These are phyloP conservation scores for Octodon degus DNA, from an alignment of 2,113 vertebrate species.

Conservation along the genomic window DNA sequence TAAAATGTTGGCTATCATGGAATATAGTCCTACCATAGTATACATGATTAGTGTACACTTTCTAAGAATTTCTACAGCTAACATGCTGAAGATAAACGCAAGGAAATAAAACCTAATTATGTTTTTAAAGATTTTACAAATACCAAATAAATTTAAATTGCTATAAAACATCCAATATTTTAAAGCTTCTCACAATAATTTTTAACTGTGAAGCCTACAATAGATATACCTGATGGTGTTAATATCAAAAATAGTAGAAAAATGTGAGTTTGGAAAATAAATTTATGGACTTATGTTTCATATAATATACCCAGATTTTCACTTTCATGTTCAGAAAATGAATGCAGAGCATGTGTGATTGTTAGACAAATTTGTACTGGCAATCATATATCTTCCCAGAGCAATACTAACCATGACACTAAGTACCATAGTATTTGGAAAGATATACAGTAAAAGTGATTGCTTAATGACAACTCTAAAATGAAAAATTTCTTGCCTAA, in stretches of 20 bases:
- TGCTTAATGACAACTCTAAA: constrained; percentile 82
- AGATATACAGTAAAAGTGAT: constrained; percentile 81
- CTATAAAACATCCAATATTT: constrained; percentile 4
- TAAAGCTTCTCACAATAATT: background rate
- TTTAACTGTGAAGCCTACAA: background rate
- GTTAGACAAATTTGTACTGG: constrained; percentile 39
- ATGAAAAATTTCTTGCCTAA: constrained; percentile 83
- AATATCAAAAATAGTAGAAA: background rate
- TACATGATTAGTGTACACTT: background rate
- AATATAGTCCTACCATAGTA: background rate
- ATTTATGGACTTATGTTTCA: background rate
- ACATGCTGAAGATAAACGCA: background rate
- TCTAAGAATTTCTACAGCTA: background rate
- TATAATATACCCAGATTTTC: background rate
- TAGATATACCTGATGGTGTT: background rate
- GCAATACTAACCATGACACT: constrained; percentile 80
- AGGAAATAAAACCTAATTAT: background rate
- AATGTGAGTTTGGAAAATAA: background rate
- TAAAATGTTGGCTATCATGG: background rate
- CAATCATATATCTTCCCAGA: constrained; percentile 76
- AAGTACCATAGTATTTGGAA: constrained; percentile 78
- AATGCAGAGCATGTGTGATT: constrained; percentile 28
- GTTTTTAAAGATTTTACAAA: background rate
- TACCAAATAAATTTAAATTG: background rate
- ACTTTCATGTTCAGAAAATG: constrained; percentile 42